Conservation (phyloP, 1,140 invertebrate genomes). For the Orchestia grillus region DNA sequence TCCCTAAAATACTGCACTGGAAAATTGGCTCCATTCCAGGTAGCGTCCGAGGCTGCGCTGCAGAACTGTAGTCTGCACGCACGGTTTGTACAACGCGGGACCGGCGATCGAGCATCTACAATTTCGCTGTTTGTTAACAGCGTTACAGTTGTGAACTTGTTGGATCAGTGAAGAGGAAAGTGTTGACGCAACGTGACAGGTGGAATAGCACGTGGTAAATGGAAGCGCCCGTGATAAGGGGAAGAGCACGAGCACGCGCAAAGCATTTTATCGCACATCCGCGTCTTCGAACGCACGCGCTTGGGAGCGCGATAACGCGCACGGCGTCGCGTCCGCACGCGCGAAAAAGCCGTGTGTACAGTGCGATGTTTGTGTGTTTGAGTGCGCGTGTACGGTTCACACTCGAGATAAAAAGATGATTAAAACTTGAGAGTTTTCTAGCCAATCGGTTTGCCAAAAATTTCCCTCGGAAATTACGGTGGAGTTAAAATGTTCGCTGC, state of each 20-base stretch:
- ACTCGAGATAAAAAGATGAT: not conserved
- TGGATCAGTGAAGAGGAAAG: conserved; percentile 40
- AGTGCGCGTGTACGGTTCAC: not conserved
- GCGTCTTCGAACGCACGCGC: not conserved
- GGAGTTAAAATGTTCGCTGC: too few relatives aligned
- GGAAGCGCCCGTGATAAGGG: too few relatives aligned
- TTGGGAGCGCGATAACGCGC: not conserved
- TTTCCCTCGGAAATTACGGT: too few relatives aligned
- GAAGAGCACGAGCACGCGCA: not conserved
- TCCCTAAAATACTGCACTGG: too few relatives aligned
- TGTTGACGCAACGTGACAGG: conserved; percentile 45
- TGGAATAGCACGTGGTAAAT: too few relatives aligned
- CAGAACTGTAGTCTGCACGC: not conserved
- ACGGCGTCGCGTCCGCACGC: not conserved
- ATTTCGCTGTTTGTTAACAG: not conserved
- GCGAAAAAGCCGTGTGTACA: not conserved
- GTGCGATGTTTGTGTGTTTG: not conserved
- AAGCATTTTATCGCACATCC: conserved; percentile 23
- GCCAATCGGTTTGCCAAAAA: too few relatives aligned
- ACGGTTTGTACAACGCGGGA: not conserved
- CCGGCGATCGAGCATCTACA: not conserved
- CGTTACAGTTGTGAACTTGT: not conserved
- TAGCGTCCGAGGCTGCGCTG: not conserved
- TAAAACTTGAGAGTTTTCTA: too few relatives aligned
- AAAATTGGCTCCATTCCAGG: not conserved